phyloP scores from a whole-genome alignment of 1,140 invertebrate species.

The Polyergus mexicanus region DNA sequence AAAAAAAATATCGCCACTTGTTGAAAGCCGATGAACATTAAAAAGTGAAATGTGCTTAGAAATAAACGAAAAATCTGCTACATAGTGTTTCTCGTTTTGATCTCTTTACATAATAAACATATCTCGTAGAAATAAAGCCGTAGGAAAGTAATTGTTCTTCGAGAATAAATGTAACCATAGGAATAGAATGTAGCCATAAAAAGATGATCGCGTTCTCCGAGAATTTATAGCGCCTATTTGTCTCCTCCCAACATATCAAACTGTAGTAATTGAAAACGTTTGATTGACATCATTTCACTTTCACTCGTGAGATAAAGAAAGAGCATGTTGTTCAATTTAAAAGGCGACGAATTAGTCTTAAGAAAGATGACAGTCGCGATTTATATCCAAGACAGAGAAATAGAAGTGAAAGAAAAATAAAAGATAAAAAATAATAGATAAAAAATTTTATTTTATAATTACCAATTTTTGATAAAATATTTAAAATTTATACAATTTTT shows the following conservation, averaged over 20 bases:
- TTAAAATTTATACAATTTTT: not conserved
- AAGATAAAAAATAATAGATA: not conserved
- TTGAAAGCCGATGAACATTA: constrained; percentile 45
- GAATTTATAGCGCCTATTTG: not conserved
- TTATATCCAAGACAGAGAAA: constrained; percentile 2
- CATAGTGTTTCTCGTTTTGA: not conserved
- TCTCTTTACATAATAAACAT: constrained; percentile 27
- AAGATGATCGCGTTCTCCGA: constrained; percentile 27
- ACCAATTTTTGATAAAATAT: not conserved
- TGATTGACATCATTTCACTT: constrained; percentile 78
- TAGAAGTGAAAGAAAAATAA: not conserved
- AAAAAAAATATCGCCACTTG: not conserved
- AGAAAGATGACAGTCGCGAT: not conserved
- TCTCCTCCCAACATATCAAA: constrained; percentile 17
- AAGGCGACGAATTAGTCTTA: constrained; percentile 8
- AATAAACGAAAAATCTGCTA: constrained; percentile 40
- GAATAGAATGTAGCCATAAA: not conserved
- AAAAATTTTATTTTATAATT: not conserved
- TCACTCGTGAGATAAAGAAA: constrained; percentile 69
- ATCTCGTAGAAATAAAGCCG: not conserved
- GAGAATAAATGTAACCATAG: not conserved
- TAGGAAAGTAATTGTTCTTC: constrained; percentile 31
- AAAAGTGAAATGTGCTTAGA: constrained; percentile 71
- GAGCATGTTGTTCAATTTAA: constrained; percentile 37
- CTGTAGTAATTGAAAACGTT: constrained; percentile 51